Conservation (phyloP, 1,140 invertebrate species). For the Daktulosphaira vitifoliae region DNA sequence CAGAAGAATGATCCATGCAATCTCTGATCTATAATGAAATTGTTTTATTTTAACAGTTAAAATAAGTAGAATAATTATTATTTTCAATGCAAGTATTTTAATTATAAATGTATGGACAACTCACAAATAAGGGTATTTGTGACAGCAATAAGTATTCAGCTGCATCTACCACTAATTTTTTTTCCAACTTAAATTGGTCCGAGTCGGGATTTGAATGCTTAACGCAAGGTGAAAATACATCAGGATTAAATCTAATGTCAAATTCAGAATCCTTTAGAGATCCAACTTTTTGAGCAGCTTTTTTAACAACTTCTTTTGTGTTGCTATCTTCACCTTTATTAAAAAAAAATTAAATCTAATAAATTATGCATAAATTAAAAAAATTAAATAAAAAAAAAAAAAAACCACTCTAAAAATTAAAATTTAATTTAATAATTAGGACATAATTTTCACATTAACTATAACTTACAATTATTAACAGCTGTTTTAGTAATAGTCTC, state of each 20-base stretch:
- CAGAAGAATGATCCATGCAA: constrained; percentile 81
- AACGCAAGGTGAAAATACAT: constrained; percentile 92
- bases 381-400: not conserved
- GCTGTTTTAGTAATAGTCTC: constrained; percentile 39
- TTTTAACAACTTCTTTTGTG: constrained; percentile 79
- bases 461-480: constrained; percentile 42
- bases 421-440: too few species aligned
- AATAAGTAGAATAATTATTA: not conserved
- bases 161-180: constrained; percentile 84
- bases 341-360: constrained; percentile 20
- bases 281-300: constrained; percentile 79
- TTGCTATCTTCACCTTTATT: constrained; percentile 62
- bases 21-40: constrained; percentile 64
- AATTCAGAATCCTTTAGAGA: constrained; percentile 91
- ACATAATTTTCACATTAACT: too few species aligned
- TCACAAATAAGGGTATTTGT: constrained; percentile 89
- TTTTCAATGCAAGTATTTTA: too few species aligned
- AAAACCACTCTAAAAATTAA: not conserved
- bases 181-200: constrained; percentile 65
- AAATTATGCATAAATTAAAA: not conserved
- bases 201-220: constrained; percentile 64
- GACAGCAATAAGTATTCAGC: constrained; percentile 86
- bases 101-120: too few species aligned
- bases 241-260: constrained; percentile 95
- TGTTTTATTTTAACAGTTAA: not conserved